These are phyloP conservation scores for Toxotes chatareus DNA, from an alignment of 2,113 vertebrate species.

Conservation along the genomic window DNA sequence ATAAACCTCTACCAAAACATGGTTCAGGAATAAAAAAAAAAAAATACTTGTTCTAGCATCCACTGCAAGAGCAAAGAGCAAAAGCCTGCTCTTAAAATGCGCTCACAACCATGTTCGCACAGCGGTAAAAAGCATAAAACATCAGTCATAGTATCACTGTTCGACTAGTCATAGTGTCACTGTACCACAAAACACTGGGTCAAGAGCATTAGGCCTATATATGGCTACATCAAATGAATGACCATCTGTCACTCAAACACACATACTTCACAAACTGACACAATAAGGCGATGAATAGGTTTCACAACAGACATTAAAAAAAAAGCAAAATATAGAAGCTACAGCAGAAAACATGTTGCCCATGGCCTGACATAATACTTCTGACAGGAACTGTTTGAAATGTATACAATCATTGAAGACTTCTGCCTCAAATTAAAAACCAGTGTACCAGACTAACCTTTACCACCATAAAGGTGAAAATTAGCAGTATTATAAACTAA, in stretches of 20 bases:
- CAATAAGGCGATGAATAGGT: slow-evolving; percentile 38
- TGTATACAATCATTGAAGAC: slow-evolving; percentile 80
- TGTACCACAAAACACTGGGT: slow-evolving; percentile 69
- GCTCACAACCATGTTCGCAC: slow-evolving; percentile 22
- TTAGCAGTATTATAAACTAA: slow-evolving; percentile 40
- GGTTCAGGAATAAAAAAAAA: slow-evolving; percentile 43
- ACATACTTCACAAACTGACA: slow-evolving; percentile 64
- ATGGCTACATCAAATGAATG: slow-evolving; percentile 70
- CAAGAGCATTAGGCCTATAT: slow-evolving; percentile 71
- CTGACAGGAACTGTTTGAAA: slow-evolving; percentile 76
- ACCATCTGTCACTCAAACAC: slow-evolving; percentile 56
- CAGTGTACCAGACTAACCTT: slow-evolving; percentile 64
- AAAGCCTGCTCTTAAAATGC: slow-evolving; percentile 28
- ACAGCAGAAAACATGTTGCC: slow-evolving; percentile 60
- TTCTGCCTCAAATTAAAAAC: slow-evolving; percentile 62
- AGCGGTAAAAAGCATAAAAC: slow-evolving; percentile 49
- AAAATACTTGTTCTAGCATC: slow-evolving; percentile 54
- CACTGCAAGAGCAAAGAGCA: slow-evolving; percentile 35
- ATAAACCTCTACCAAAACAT: slow-evolving; percentile 67
- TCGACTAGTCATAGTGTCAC: slow-evolving; percentile 58
- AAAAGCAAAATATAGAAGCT: slow-evolving; percentile 57
- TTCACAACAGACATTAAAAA: slow-evolving; percentile 43
- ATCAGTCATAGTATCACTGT: slow-evolving; percentile 70
- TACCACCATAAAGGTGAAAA: slow-evolving; percentile 41
- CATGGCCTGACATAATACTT: slow-evolving; percentile 81